Evolutionary conservation across 2,888 invertebrate genomes (phyloP), one percentile per base, ranked within the genome.

Genomic region (Melipona beecheii): DNA sequence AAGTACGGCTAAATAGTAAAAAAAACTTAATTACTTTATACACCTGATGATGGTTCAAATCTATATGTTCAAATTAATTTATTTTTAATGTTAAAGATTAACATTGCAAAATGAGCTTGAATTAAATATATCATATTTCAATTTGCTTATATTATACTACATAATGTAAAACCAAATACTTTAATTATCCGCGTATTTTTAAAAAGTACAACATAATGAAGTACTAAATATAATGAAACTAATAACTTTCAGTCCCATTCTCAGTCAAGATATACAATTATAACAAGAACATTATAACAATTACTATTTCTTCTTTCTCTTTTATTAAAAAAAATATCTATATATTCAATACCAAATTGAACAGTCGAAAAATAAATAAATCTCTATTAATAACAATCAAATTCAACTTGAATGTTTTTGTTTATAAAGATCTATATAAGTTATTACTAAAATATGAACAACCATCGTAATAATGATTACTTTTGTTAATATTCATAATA

Each of bases 291-390:
- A 88, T 76, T 79, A 56, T 27, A 27, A 27, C 27, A 27, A 27
- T 27, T 27, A 27, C 27, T 27, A 86, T 75, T 82, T 76, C 19
- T 56, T 24, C 50, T 62, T 75, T 64, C n/a, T 54, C 75, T 64
- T 43, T 27, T 54, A 50, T 52, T 60, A 72, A 79, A 78, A 85
- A 80, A 86, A 86, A 75, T 64, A 89, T 77, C 65, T 84, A 70
- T 79, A 64, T 75, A 66, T 60, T 70, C 72, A 82, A 82, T 80
- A 62, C 72, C 74, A 83, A 89, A 85, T 79, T 21, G 73, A 80
- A 81, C 50, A 56, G 54, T 89, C 71, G 50, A 88, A 88, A 89
- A 89, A 88, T 88, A 88, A 89, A 88, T 88, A 88, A 78, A 88
- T 88, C 89, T 88, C 83, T 88, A 72, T 85, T 68, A 65, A 72